Evolutionary conservation across 2,113 vertebrate genomes (phyloP), one percentile per base, ranked within the genome.

Genomic region (Chunga burmeisteri): DNA sequence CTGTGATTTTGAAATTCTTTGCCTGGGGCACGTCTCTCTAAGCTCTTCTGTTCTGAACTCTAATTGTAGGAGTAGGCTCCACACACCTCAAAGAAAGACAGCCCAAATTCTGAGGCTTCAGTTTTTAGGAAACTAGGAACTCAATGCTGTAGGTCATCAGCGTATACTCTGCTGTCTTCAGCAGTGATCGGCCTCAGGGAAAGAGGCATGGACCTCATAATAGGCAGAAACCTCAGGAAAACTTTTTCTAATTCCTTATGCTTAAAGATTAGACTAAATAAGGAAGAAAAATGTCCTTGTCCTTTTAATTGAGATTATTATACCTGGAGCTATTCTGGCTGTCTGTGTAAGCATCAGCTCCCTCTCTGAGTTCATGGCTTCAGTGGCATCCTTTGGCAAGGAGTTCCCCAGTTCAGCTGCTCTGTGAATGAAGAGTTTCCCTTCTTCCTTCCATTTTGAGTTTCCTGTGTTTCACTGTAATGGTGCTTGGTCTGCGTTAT

Each of bases 1-100:
- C 81, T 94, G 52, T 89, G 91, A 95, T 97, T 83, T 93, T 89
- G 44, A 91, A 93, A 61, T 92, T 96, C 86, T 89, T 92, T 85
- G 70, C 91, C 83, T 91, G 58, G 32, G 65, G 61, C 78, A 29
- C 29, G 42, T 72, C 40, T 87, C 81, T 85, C 53, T 77, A 61
- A 88, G 79, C 55, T 83, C 25, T 72, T 92, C 73, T 72, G 18
- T 93, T 89, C 49, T 85, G 42, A 72, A 50, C 62, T 84, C 30
- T 63, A 14, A 52, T 87, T 79, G 72, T 91, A 85, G 61, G 65
- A 85, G 38, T 22, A 80, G 70, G 40, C 66, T 87, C 56, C 56
- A 89, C 91, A n/a, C 23, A 77, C 40, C 70, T 87, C 56, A 32
- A 79, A 78, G 83, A 78, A 86, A 68, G 18, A 53, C 53, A 66